Percentiles rank a stretch among this genome's conserved stretches.
Evolutionary conservation across 1,140 invertebrate species (phyloP).

Genomic region (Diabrotica virgifera): DNA sequence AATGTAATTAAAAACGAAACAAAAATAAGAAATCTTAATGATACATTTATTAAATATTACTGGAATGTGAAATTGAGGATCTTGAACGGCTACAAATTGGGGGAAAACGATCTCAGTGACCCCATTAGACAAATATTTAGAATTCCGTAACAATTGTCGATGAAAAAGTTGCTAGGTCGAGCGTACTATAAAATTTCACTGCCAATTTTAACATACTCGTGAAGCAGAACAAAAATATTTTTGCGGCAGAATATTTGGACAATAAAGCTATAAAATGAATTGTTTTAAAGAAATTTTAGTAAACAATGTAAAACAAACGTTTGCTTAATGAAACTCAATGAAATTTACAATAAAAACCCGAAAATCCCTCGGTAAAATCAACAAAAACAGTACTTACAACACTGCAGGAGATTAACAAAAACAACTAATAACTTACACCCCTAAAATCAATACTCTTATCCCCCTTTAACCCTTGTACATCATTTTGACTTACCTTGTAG

Average conservation of each 20-base stretch:
- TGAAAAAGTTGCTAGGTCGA: slow-evolving; percentile 32
- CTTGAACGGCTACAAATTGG: slow-evolving; percentile 24
- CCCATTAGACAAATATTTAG: slow-evolving; percentile 43
- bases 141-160: slow-evolving; percentile 40
- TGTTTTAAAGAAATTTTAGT: too few species aligned
- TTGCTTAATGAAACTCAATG: too few species aligned
- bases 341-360: too few species aligned
- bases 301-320: too few species aligned
- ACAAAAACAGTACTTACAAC: not conserved
- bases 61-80: not conserved
- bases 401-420: not conserved
- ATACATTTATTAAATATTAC: not conserved
- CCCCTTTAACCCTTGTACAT: not conserved
- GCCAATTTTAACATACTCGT: too few species aligned
- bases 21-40: not conserved
- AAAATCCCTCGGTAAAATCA: not conserved
- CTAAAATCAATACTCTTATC: slow-evolving; percentile 28
- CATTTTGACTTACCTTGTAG: not conserved
- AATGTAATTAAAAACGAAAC: not conserved
- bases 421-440: slow-evolving; percentile 19
- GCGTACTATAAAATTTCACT: slow-evolving; percentile 15
- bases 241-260: too few species aligned
- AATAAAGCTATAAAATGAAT: too few species aligned
- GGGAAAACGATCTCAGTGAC: slow-evolving; percentile 37
- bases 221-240: too few species aligned